Base-by-base conservation (phyloP, 2,888 invertebrate species). In the Meiosimyza platycephala region DNA sequence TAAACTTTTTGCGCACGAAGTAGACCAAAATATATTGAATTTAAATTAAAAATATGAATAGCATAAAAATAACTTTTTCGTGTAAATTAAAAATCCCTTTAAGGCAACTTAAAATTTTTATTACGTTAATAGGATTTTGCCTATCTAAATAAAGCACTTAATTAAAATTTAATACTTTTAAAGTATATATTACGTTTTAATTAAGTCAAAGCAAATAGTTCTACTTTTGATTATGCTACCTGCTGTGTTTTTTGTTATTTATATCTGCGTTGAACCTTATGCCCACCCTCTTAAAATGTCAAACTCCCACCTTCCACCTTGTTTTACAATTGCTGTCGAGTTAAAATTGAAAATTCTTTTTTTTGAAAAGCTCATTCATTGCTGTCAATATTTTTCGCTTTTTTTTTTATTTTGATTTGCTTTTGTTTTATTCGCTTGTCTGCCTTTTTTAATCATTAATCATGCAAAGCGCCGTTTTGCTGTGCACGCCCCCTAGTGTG, bases 381-480 rank as follows among this genome's bases (percentile, higher is more conserved):
- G 15, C 62, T 28, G 33, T 40, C 11, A 55, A 55, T 55, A 55
- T 33, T 40, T 47, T 62, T 62, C 22, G 22, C 22, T 22, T 22
- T 22, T 22, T 22, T 22, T 22, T 22, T 22, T 22, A 2, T 22
- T n/a, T n/a, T 22, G 22, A 1, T 62, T n/a, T 62, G 28, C 28
- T 28, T 55, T 55, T 55, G 55, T 18, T 28, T 22, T 18, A 55
- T 55, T 12, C 55, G 18, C 18, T 40, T 28, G 28, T 28, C 4
- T 28, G 28, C 28, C 4, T 47, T 6, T 13, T 47, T 50, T 50
- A 50, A 18, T 28, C 16, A 64, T 64, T 48, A 64, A 64, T 64
- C 64, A 64, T 50, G 22, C 64, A 47, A 50, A 64, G 64, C 64
- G 64, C 64, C 64, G 22, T 50, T 50, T 22, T 64, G 22, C 50